phyloP scores from a whole-genome alignment of 2,113 vertebrate genomes.

The Anolis carolinensis region DNA sequence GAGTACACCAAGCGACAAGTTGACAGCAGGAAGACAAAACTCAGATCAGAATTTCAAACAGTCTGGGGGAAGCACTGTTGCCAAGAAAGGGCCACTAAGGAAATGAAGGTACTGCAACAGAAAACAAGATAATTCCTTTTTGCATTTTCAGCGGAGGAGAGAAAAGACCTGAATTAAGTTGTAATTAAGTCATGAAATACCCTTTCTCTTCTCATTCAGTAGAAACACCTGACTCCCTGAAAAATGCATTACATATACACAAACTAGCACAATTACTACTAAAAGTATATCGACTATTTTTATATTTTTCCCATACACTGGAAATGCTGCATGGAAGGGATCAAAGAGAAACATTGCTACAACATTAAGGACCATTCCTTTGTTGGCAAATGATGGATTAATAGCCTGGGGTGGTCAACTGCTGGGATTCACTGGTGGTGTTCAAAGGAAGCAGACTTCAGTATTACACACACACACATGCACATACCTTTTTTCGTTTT shows the following conservation, averaged over 20 bases:
- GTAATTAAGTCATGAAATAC: conserved; percentile 26
- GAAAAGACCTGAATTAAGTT: neutral
- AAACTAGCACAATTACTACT: neutral
- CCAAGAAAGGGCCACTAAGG: conserved; percentile 3
- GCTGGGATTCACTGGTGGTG: neutral
- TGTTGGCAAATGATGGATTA: neutral
- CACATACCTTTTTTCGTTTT: too few species aligned
- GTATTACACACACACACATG: too few species aligned
- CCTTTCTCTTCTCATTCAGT: too few species aligned
- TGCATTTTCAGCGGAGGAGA: neutral
- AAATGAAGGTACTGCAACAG: neutral
- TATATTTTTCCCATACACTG: neutral
- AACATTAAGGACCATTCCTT: neutral
- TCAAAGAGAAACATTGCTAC: neutral
- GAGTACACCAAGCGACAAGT: neutral
- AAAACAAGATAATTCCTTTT: neutral
- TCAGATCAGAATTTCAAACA: conserved; percentile 12
- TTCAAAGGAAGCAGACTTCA: too few species aligned
- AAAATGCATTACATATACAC: too few species aligned
- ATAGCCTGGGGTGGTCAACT: neutral
- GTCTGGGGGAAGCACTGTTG: neutral
- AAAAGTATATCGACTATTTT: neutral
- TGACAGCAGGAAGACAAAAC: neutral
- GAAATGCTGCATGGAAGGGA: too few species aligned
- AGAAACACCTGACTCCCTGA: too few species aligned